Base-by-base conservation (phyloP, 2,888 invertebrate genomes). In the Ophonus ardosiacus region DNA sequence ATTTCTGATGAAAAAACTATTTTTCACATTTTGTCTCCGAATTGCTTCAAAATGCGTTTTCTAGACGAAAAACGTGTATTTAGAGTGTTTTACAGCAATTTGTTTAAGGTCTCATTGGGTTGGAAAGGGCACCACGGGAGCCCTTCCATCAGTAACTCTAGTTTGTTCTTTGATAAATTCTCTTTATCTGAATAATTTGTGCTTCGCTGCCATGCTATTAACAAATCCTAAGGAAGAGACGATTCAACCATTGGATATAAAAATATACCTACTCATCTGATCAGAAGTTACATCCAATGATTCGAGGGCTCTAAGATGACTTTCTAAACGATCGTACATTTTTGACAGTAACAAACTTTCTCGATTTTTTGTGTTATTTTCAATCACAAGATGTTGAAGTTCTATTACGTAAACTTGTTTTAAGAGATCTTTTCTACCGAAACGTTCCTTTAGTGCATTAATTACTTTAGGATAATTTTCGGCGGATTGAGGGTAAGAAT, bases 381-480 rank as follows among this genome's bases (percentile, higher is more conserved):
- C 43, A 43, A 43, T 43, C 10, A 43, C 43, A 4, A 6, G 43
- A 6, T 1, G 6, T 43, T 43, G 43, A 10, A 59, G 56, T 7
- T 59, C 40, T 24, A 4, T 51, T n/a, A 59, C 61, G 21, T 80
- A 80, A 15, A 56, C 31, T 21, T 80, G 59, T 21, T 59, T 59
- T n/a, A 80, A 31, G 21, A 80, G 17, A 80, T 80, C 57, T 13
- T 80, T 59, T 59, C 80, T 40, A 6, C 80, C 80, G 24, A 84
- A 84, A 10, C 76, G 68, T 38, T 10, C 31, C 43, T 84, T 76
- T 31, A 84, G 76, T 31, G 76, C 78, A 0, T 76, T 76, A 24
- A 84, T 78, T 13, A 61, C 78, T 40, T 84, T 84, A 2, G 31
- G 21, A 31, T 84, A 84, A 59, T 84, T 84, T 17, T 76, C 84